Evolutionary conservation across 2,797 vertebrate genomes (phyloP), one percentile per base, ranked within the genome.

Genomic region (Manis crassicaudata): DNA sequence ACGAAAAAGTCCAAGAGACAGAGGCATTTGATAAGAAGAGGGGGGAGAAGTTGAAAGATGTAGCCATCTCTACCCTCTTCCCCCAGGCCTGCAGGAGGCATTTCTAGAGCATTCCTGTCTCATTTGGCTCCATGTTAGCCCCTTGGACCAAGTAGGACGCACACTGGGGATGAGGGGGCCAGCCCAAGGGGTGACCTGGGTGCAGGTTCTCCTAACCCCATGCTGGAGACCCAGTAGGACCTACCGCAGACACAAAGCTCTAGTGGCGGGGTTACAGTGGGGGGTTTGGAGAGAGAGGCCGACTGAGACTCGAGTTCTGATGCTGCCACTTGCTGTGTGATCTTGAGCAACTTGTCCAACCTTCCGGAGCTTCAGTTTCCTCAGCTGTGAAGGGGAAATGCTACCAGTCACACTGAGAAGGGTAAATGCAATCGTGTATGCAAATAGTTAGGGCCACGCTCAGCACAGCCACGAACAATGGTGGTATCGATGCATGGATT

Each of bases 181-280:
- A 52, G n/a, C 6, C 14, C 4, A 3, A 9, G 21, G 20, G 6
- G 8, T 2, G 16, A 25, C 17, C 7, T 3, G 4, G 16, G 37
- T 0, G 4, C 14, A 37, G 2, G 2, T 43, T 14, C 65, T 52
- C 60, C 58, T 13, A 3, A 10, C 12, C 14, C 20, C 27, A 17
- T 0, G 3, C 56, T 62, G 80, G 63, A 58, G 21, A 40, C 46
- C 13, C 11, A 9, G 20, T 14, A 23, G 86, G 56, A 13, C 20
- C 32, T 3, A 13, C 16, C 3, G 0, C 1, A 1, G 32, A 32
- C 14, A 1, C 1, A 1, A 18, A 67, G 35, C 35, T 27, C 29
- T 40, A 32, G 43, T 0, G 18, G 7, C 2, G 25, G 2, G 27
- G 16, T 0, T 23, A 13, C 3, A 2, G 8, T 1, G 9, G 7